These are phyloP conservation scores for Seriola dumerili DNA, from an alignment of 2,113 vertebrate genomes.

Conservation along the genomic window DNA sequence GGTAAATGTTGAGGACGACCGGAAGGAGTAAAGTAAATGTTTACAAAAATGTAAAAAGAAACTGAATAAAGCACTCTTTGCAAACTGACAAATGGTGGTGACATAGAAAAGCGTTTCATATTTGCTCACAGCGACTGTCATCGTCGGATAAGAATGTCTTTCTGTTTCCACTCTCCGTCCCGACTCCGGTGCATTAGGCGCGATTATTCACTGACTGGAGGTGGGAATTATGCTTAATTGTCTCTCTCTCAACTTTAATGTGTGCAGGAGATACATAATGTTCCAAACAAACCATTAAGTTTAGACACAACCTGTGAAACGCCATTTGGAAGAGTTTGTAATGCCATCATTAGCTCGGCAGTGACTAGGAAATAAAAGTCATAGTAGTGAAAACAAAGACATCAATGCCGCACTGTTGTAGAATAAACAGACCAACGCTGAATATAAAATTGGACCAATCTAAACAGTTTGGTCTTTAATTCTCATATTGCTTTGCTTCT, in stretches of 20 bases:
- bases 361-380: conserved; percentile 41
- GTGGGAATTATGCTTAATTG: background rate
- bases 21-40: background rate
- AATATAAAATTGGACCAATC: conserved; percentile 2
- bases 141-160: background rate
- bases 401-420: conserved; percentile 24
- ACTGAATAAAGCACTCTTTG: background rate
- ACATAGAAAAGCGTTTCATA: background rate
- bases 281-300: conserved; percentile 59
- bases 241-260: conserved; percentile 30
- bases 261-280: conserved; percentile 27
- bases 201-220: conserved; percentile 33
- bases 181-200: background rate
- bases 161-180: background rate
- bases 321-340: conserved; percentile 17
- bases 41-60: background rate
- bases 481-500: background rate
- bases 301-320: conserved; percentile 43
- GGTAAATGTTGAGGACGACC: conserved; percentile 6
- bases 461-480: background rate
- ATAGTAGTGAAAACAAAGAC: conserved; percentile 43
- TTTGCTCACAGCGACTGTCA: conserved; percentile 3
- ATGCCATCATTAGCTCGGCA: conserved; percentile 10
- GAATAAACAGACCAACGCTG: conserved; percentile 15
- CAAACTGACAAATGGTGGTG: background rate